Conservation (phyloP, 2,888 invertebrate species). For the Tenthredo distinguenda region DNA sequence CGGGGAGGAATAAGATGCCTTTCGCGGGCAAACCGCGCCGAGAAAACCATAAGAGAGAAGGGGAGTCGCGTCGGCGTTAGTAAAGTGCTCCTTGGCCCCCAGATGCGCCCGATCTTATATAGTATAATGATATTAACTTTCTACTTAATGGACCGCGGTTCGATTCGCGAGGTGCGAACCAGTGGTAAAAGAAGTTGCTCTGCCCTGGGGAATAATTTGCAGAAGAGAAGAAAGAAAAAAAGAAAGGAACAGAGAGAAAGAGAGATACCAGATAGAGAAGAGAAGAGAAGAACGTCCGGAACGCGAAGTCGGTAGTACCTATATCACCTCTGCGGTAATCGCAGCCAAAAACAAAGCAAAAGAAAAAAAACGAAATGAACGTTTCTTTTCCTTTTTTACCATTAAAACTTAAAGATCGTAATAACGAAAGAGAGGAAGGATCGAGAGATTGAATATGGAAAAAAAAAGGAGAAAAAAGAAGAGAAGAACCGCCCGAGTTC, state of each 20-base stretch:
- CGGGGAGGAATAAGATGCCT: slow-evolving; percentile 32
- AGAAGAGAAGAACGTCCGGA: background rate
- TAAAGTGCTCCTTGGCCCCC: slow-evolving; percentile 78
- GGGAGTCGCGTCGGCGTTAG: slow-evolving; percentile 61
- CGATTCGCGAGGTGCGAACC: slow-evolving; percentile 76
- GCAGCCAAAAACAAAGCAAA: background rate
- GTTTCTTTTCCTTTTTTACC: background rate
- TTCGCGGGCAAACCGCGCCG: slow-evolving; percentile 25
- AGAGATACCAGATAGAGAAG: no score
- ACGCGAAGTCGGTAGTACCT: background rate
- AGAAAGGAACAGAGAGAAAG: background rate
- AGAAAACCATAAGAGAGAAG: slow-evolving; percentile 51
- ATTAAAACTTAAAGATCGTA: background rate
- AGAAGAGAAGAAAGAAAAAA: slow-evolving; percentile 38
- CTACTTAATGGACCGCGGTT: slow-evolving; percentile 78
- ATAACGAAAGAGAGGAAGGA: background rate
- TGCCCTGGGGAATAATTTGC: slow-evolving; percentile 72
- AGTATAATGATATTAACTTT: slow-evolving; percentile 78
- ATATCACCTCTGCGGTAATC: background rate
- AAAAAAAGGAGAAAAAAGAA: background rate
- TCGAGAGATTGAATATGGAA: background rate
- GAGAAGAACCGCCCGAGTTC: background rate
- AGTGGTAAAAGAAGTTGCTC: slow-evolving; percentile 62
- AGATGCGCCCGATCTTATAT: slow-evolving; percentile 78
- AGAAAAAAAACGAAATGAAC: background rate